Conservation (phyloP, 2,888 invertebrate genomes). For the Morpho achilles region DNA sequence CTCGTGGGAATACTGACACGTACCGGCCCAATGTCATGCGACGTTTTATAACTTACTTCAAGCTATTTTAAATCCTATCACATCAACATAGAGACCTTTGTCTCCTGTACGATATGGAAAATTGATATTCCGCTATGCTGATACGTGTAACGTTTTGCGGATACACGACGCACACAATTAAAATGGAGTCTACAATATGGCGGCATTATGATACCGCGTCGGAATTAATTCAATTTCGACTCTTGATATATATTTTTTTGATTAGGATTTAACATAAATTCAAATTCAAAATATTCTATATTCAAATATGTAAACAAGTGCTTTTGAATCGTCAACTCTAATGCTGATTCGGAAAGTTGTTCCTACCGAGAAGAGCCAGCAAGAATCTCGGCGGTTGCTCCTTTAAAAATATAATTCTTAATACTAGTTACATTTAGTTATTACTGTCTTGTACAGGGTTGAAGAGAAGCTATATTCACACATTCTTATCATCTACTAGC, state of each 20-base stretch:
- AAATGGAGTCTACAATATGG: conserved; percentile 30
- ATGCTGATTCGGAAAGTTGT: too few relatives aligned
- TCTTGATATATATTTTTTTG: conserved; percentile 40
- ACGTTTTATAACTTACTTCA: conserved; percentile 7
- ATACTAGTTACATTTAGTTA: too few relatives aligned
- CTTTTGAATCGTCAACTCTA: too few relatives aligned
- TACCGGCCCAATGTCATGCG: conserved; percentile 8
- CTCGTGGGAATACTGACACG: conserved; percentile 21
- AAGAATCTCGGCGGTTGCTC: too few relatives aligned
- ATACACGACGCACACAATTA: conserved; percentile 27
- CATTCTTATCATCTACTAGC: too few relatives aligned
- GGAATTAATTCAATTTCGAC: conserved; percentile 29
- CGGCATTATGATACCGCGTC: conserved; percentile 19
- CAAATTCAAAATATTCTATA: too few relatives aligned
- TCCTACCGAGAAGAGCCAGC: too few relatives aligned
- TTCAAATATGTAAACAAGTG: too few relatives aligned
- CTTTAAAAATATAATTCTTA: too few relatives aligned
- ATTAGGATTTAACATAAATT: conserved; percentile 24
- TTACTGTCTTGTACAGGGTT: too few relatives aligned
- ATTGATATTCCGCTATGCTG: conserved; percentile 22
- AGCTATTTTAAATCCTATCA: conserved; percentile 13
- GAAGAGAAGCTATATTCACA: too few relatives aligned
- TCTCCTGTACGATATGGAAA: conserved; percentile 12
- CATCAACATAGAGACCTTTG: conserved; percentile 9
- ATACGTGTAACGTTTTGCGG: conserved; percentile 25